Percentiles rank a stretch among this genome's conserved stretches.
Evolutionary conservation across 1,140 invertebrate species (phyloP).

Genomic region (Drosophila bifasciata): DNA sequence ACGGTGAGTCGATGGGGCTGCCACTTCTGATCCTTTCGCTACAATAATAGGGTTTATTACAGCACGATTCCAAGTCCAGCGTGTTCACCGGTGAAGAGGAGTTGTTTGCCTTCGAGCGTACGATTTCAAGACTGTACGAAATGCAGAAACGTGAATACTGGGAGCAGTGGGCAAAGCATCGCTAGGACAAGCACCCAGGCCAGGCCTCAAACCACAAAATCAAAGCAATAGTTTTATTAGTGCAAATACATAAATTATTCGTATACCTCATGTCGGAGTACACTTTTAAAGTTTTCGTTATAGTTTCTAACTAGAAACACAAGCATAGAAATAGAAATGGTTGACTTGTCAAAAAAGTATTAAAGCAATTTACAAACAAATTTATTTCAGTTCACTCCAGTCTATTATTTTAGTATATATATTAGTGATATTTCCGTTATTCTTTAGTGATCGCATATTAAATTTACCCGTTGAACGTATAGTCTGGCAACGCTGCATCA

Average conservation of each 20-base stretch:
- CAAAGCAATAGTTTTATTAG: conserved; percentile 54
- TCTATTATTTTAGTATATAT: background rate
- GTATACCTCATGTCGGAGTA: conserved; percentile 37
- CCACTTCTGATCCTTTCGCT: background rate
- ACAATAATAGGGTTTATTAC: background rate
- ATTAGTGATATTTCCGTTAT: background rate
- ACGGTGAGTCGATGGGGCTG: conserved; percentile 42
- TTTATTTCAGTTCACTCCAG: background rate
- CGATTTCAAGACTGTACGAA: conserved; percentile 95
- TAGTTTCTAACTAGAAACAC: background rate
- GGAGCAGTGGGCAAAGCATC: conserved; percentile 90
- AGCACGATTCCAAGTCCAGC: conserved; percentile 86
- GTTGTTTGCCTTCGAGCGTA: conserved; percentile 97
- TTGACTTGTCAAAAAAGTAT: conserved; percentile 27
- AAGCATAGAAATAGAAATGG: conserved; percentile 1
- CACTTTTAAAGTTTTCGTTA: conserved; percentile 13
- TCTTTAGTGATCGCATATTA: conserved; percentile 6
- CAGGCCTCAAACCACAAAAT: conserved; percentile 14
- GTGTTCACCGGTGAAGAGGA: conserved; percentile 99
- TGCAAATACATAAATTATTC: conserved; percentile 32
- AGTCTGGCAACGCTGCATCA: conserved; percentile 56
- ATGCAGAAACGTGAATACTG: conserved; percentile 98
- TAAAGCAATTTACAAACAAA: conserved; percentile 28
- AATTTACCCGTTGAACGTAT: conserved; percentile 26
- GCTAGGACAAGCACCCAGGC: conserved; percentile 58